These are phyloP conservation scores for Drosophila cognata DNA, from an alignment of 2,888 invertebrate genomes.

Conservation along the genomic window DNA sequence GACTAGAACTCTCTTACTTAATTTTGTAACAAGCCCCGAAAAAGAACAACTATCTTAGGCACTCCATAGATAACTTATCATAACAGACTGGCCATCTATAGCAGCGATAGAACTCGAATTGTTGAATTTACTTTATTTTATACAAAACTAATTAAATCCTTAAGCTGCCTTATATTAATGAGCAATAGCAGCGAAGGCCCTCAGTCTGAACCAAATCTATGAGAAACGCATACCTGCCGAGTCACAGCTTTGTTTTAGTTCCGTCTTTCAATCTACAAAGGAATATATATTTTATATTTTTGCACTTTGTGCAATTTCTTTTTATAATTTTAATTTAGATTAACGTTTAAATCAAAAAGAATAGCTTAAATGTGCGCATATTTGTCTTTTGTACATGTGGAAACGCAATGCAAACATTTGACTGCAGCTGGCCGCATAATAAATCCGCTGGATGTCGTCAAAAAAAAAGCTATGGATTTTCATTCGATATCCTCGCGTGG, in stretches of 20 bases:
- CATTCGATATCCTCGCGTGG: slow-evolving; percentile 64
- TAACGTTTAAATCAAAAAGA: slow-evolving; percentile 8
- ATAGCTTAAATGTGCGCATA: slow-evolving; percentile 5
- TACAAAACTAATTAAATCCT: neutral
- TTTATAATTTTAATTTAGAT: slow-evolving; percentile 28
- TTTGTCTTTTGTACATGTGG: slow-evolving; percentile 13
- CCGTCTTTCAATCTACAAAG: neutral
- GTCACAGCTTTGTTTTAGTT: neutral
- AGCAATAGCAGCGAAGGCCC: neutral
- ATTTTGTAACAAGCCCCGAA: neutral
- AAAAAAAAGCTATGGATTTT: slow-evolving; percentile 34
- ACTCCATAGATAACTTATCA: neutral
- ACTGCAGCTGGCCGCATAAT: slow-evolving; percentile 38
- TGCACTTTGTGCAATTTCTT: slow-evolving; percentile 7
- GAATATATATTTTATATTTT: neutral
- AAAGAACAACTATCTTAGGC: neutral
- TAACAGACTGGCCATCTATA: neutral
- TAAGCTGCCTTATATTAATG: neutral
- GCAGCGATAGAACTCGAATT: neutral
- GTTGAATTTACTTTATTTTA: neutral
- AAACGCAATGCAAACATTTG: slow-evolving; percentile 45
- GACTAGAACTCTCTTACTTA: neutral
- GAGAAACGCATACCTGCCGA: neutral
- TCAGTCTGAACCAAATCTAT: neutral
- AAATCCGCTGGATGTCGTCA: slow-evolving; percentile 42